Percentiles rank a stretch among this genome's conserved stretches.
Conservation (phyloP, 2,888 invertebrate genomes). For the Cryptus viduatorius region DNA sequence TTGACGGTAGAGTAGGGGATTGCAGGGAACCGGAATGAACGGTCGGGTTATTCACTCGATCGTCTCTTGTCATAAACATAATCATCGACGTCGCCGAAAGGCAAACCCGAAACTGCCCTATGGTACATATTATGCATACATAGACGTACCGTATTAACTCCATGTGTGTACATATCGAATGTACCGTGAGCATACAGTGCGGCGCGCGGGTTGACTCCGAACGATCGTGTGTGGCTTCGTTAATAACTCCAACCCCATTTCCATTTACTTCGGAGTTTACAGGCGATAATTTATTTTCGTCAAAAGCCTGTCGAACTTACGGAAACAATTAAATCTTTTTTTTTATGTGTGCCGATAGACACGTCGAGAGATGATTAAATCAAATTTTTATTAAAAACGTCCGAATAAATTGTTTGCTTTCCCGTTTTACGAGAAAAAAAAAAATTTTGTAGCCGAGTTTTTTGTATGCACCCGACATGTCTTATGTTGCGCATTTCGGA, state of each 20-base stretch:
- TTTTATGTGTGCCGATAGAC: too few species aligned
- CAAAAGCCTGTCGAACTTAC: too few species aligned
- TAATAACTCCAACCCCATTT: constrained; percentile 7
- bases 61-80: constrained; percentile 1
- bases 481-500: too few species aligned
- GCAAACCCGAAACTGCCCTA: background rate
- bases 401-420: too few species aligned
- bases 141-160: background rate
- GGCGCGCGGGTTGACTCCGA: background rate
- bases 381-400: too few species aligned
- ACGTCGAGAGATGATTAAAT: too few species aligned
- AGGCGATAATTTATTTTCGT: too few species aligned
- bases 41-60: background rate
- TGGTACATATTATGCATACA: background rate
- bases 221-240: background rate
- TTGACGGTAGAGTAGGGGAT: too few species aligned
- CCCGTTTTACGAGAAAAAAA: too few species aligned
- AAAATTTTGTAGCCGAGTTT: too few species aligned
- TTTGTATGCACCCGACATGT: too few species aligned
- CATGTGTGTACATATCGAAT: background rate
- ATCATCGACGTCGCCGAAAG: background rate
- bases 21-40: background rate
- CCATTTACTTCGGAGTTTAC: background rate
- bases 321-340: too few species aligned
- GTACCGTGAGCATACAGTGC: background rate